Evolutionary conservation across 2,113 vertebrate genomes (phyloP).

Genomic region (Natator depressus): DNA sequence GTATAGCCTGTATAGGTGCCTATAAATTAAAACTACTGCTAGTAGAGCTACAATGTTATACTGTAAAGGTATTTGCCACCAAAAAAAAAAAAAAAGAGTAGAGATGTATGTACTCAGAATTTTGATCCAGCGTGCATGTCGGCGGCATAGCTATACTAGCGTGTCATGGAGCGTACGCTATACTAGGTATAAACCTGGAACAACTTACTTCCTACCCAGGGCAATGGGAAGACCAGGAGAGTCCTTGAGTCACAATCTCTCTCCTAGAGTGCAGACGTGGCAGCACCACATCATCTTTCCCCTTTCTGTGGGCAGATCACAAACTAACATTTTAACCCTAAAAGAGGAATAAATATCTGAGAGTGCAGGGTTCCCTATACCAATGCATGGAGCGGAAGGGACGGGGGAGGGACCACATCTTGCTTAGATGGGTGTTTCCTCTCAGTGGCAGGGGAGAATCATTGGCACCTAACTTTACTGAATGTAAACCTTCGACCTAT

Average conservation of each 20-base stretch:
- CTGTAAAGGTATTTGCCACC: background rate
- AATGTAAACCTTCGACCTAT: background rate
- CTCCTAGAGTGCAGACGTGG: background rate
- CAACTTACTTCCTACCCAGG: background rate
- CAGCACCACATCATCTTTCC: background rate
- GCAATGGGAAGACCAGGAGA: background rate
- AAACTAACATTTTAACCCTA: background rate
- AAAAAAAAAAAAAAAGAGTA: background rate
- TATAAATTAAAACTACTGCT: constrained; percentile 12
- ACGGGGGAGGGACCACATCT: background rate
- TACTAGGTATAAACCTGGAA: background rate
- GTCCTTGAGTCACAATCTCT: background rate
- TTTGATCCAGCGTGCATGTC: background rate
- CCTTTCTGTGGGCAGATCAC: background rate
- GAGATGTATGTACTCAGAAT: background rate
- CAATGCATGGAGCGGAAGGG: background rate
- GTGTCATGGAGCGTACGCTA: background rate
- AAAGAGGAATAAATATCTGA: background rate
- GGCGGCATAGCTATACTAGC: background rate
- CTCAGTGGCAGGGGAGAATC: background rate
- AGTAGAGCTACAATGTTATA: background rate
- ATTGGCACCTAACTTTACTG: background rate
- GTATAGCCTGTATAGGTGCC: background rate
- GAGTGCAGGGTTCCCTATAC: background rate
- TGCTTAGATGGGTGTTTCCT: background rate